Percentiles rank a stretch among this genome's conserved stretches.
Evolutionary conservation across 2,888 invertebrate species (phyloP).

Genomic region (Drosophila picticornis): DNA sequence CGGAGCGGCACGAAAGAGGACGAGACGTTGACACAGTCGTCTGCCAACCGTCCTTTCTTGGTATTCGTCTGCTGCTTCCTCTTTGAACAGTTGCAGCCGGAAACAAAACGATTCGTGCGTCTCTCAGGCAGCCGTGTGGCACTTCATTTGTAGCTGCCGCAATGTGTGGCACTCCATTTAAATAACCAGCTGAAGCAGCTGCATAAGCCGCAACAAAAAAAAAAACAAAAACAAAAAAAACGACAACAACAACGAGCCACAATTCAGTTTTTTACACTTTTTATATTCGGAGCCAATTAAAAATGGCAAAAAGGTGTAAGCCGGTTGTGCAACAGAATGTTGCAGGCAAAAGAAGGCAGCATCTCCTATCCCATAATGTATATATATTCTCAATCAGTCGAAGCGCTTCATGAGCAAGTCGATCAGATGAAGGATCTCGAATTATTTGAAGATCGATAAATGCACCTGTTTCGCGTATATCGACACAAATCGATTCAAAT

Average conservation of each 20-base stretch:
- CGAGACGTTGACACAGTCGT: neutral
- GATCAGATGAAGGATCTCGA: neutral
- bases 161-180: constrained; percentile 18
- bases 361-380: neutral
- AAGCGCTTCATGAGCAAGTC: no score
- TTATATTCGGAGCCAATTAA: neutral
- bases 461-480: neutral
- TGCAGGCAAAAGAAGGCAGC: neutral
- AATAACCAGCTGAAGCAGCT: constrained; percentile 13
- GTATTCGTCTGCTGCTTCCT: neutral
- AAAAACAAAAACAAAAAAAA: constrained; percentile 10
- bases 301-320: neutral
- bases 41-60: neutral
- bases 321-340: neutral
- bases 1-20: neutral
- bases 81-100: constrained; percentile 9
- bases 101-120: constrained; percentile 30
- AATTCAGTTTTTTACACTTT: constrained; percentile 21
- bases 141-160: constrained; percentile 54
- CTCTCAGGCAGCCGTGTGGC: constrained; percentile 49
- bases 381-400: neutral
- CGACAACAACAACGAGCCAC: constrained; percentile 2
- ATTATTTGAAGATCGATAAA: neutral
- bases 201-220: neutral
- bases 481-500: neutral